Evolutionary conservation across 2,113 vertebrate genomes (phyloP), one percentile per base, ranked within the genome.

Genomic region (Petroica traversi): DNA sequence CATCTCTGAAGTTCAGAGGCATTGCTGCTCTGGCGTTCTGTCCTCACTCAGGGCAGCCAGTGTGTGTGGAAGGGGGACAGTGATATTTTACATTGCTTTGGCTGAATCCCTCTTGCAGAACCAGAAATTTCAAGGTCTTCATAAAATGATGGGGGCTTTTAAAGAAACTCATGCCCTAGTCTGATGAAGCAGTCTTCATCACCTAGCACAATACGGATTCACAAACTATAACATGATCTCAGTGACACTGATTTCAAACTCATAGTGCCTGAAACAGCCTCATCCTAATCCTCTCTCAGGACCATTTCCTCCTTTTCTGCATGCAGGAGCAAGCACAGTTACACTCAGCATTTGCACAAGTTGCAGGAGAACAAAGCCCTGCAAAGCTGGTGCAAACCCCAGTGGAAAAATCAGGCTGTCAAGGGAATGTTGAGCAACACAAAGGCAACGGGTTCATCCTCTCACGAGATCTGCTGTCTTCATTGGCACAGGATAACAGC

Each of bases 291-390:
- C 6, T 40, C 11, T 45, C 41, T 75, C 15, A 51, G 63, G 48
- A 48, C 18, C 9, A 6, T 67, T 86, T 88, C 40, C 4, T 94
- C 19, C n/a, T 76, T 61, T 79, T 68, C 52, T 38, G 14, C 49
- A 18, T 0, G 0, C 10, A 28, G 33, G 72, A 74, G 43, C 48
- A 88, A 69, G 15, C 5, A 1, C 28, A 18, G 5, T 51, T 2
- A 2, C 43, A 23, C 34, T 36, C 0, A 0, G 18, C 0, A 5
- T n/a, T 72, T 82, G 36, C 22, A 33, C 46, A 92, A 58, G 58
- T 49, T 49, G 59, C 28, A 82, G 18, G 11, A 38, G 49, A 90
- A 57, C 31, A 80, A 23, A 79, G 6, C 38, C 25, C 19, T 66
- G 23, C 8, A 85, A 76, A 85, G 7, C 38, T 77, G 29, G 31